These are phyloP conservation scores for Heptranchias perlo DNA, from an alignment of 2,113 vertebrate species.

Conservation along the genomic window DNA sequence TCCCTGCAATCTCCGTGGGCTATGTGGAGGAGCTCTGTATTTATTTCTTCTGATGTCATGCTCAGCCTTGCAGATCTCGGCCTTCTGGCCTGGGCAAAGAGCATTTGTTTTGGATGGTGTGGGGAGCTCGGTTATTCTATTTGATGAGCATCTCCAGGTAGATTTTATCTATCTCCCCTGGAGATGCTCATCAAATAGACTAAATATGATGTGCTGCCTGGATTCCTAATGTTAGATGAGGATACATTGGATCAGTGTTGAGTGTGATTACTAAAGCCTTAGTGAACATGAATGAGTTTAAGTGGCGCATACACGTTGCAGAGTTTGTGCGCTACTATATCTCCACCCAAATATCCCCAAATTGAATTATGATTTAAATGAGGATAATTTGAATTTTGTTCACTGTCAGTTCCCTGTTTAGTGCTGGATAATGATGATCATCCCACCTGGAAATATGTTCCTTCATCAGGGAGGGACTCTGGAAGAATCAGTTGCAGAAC, in stretches of 20 bases:
- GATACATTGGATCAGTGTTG: not conserved
- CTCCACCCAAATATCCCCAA: not conserved
- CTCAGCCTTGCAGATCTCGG: not conserved
- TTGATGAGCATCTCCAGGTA: not conserved
- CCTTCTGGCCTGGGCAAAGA: not conserved
- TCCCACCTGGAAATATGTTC: not conserved
- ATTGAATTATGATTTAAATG: not conserved
- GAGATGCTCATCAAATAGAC: not conserved
- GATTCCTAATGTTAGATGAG: not conserved
- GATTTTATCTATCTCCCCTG: not conserved
- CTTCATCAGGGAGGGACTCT: not conserved
- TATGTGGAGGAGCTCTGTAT: not conserved
- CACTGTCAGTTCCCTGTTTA: not conserved
- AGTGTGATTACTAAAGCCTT: not conserved
- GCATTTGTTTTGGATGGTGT: not conserved
- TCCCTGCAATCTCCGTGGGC: not conserved
- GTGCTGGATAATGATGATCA: not conserved
- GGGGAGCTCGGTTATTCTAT: not conserved
- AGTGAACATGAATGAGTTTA: not conserved
- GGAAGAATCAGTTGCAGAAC: not conserved
- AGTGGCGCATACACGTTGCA: not conserved
- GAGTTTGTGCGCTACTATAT: not conserved
- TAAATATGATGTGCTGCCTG: not conserved
- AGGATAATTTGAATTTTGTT: not conserved
- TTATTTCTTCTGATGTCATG: not conserved